Evolutionary conservation across 2,797 vertebrate species (phyloP).

Genomic region (Sebastiscus albofasciatus): DNA sequence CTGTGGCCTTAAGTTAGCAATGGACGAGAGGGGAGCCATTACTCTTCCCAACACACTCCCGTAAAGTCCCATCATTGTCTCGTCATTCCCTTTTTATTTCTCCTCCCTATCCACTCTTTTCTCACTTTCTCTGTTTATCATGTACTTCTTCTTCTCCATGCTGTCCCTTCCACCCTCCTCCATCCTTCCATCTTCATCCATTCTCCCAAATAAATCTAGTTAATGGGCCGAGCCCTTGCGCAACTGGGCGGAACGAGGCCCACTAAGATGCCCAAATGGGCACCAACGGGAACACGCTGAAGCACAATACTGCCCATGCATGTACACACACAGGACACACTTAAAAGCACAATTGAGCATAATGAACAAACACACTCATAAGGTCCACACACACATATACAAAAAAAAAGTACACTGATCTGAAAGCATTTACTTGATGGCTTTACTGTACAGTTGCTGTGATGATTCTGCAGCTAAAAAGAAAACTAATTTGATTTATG

Average conservation of each 20-base stretch:
- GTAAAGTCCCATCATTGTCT: constrained; percentile 21
- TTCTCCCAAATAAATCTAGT: constrained; percentile 60
- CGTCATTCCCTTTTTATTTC: background rate
- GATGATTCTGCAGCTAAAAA: constrained; percentile 22
- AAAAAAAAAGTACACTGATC: background rate
- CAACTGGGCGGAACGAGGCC: constrained; percentile 46
- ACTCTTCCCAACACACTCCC: constrained; percentile 12
- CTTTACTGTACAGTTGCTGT: background rate
- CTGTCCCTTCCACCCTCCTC: constrained; percentile 4
- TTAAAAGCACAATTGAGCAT: background rate
- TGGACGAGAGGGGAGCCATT: constrained; percentile 24
- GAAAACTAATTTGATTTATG: constrained; percentile 44
- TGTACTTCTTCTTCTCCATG: background rate
- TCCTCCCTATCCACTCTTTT: background rate
- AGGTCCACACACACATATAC: background rate
- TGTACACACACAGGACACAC: background rate
- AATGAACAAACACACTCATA: background rate
- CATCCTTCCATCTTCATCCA: constrained; percentile 45
- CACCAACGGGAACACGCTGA: background rate
- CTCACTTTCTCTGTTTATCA: background rate
- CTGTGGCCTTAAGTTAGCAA: constrained; percentile 40
- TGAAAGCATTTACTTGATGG: background rate
- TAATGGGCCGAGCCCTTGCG: constrained; percentile 60
- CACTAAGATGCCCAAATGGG: constrained; percentile 39
- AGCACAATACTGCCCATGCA: background rate